phyloP scores from a whole-genome alignment of 92 coral and sea anemone genomes.

The Parazoanthus darwini region DNA sequence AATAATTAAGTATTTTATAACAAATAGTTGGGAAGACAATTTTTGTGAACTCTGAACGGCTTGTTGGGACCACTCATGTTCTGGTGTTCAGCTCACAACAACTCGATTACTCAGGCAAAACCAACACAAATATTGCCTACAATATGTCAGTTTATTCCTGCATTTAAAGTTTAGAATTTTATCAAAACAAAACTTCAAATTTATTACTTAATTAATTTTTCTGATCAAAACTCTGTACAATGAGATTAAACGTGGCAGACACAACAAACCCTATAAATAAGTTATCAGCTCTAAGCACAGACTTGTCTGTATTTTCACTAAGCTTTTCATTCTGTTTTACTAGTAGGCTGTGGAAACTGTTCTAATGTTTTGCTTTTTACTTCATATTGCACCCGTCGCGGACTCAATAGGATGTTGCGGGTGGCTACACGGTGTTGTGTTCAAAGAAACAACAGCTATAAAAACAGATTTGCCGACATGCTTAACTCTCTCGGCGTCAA shows the following conservation, averaged over 20 bases:
- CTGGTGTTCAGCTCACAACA: too few species aligned
- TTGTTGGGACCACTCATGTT: neutral
- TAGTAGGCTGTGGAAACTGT: neutral
- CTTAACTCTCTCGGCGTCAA: too few species aligned
- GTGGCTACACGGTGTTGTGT: neutral
- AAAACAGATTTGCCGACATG: neutral
- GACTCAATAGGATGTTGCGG: neutral
- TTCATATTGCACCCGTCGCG: neutral
- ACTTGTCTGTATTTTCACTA: too few species aligned
- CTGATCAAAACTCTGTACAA: too few species aligned
- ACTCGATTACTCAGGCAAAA: too few species aligned
- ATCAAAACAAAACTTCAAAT: too few species aligned
- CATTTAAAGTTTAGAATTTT: neutral
- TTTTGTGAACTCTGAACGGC: neutral
- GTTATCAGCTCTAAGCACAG: neutral
- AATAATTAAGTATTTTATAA: too few species aligned
- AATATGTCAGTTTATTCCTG: neutral
- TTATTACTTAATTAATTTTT: too few species aligned
- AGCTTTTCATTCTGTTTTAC: neutral
- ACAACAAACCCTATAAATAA: neutral
- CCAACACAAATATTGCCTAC: neutral
- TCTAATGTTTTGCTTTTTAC: too few species aligned
- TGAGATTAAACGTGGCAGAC: neutral
- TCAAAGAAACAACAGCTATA: neutral
- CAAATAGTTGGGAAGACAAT: neutral